Percentiles rank a stretch among this genome's conserved stretches.
Conservation (phyloP, 92 coral and sea anemone genomes). For the Umimayanthus chanpuru region DNA sequence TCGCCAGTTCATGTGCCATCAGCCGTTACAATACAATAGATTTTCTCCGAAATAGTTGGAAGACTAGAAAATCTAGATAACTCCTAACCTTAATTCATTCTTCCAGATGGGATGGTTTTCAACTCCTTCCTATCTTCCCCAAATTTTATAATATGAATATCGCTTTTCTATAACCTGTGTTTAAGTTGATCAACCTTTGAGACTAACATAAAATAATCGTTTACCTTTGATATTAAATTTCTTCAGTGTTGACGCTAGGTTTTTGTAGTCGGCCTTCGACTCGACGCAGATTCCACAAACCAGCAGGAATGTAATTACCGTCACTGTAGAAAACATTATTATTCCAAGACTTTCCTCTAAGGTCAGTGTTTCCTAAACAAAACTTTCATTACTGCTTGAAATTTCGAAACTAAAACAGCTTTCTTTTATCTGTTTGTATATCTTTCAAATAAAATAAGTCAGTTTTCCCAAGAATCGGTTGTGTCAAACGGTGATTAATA, state of each 20-base stretch:
- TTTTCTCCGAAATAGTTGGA: not conserved
- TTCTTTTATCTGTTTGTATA: constrained; percentile 23
- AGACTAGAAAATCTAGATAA: not conserved
- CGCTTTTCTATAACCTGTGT: not conserved
- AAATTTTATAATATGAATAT: not conserved
- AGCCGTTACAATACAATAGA: not conserved
- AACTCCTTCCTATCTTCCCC: not conserved
- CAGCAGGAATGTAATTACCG: constrained; percentile 5
- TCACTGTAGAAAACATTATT: constrained; percentile 14
- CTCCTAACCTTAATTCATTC: not conserved
- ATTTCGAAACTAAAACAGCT: not conserved
- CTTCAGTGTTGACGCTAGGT: constrained; percentile 33
- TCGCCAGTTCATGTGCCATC: not conserved
- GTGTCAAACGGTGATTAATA: constrained; percentile 21
- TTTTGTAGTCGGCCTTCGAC: constrained; percentile 29
- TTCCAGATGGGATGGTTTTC: not conserved
- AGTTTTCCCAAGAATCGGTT: not conserved
- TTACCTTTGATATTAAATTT: constrained; percentile 38
- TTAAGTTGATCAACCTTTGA: not conserved
- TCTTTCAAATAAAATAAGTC: not conserved
- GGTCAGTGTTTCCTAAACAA: not conserved
- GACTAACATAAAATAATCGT: not conserved
- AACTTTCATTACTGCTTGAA: constrained; percentile 16
- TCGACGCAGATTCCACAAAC: constrained; percentile 33
- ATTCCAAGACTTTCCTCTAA: not conserved